Conservation (phyloP, 2,113 vertebrate genomes). For the Haliaeetus leucogaster region DNA sequence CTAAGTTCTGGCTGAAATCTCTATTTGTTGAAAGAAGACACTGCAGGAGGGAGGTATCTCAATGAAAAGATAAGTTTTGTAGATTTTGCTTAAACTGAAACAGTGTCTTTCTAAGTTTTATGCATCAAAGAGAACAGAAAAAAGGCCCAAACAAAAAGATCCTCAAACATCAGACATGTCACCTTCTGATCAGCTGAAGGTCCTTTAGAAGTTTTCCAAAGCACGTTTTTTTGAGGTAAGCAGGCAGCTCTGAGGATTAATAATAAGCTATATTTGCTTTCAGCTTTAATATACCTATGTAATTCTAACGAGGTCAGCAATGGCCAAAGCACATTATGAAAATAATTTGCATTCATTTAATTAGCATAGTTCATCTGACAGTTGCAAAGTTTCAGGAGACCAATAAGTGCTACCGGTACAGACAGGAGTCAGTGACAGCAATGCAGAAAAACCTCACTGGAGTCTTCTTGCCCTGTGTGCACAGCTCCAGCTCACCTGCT, state of each 20-base stretch:
- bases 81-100: not conserved
- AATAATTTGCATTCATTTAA: not conserved
- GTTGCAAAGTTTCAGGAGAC: not conserved
- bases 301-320: not conserved
- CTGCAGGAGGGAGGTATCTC: not conserved
- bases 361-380: not conserved
- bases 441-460: not conserved
- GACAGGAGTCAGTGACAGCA: not conserved
- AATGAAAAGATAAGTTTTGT: not conserved
- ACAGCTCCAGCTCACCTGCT: not conserved
- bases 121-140: not conserved
- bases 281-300: not conserved
- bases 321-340: not conserved
- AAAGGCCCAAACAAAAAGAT: not conserved
- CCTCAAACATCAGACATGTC: not conserved
- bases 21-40: not conserved
- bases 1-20: not conserved
- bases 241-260: not conserved
- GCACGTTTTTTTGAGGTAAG: not conserved
- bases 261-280: not conserved
- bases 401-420: not conserved
- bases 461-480: too few relatives aligned
- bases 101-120: not conserved
- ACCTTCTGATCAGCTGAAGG: not conserved
- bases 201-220: not conserved